Base-by-base conservation (phyloP, 2,797 vertebrate genomes). In the Anguilla marmorata region DNA sequence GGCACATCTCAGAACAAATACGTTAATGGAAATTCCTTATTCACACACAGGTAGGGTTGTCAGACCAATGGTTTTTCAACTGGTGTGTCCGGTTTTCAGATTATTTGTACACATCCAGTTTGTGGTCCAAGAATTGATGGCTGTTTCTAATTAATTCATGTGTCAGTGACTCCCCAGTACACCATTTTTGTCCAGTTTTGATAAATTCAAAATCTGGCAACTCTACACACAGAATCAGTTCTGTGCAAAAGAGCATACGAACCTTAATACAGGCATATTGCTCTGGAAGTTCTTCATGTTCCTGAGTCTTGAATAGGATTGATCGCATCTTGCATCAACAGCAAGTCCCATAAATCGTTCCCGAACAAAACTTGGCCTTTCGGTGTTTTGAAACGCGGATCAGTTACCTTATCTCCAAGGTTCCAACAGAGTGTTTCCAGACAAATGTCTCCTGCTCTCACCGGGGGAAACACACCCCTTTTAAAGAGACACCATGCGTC, bases 321-420 rank as follows among this genome's bases (percentile, higher is more conserved):
- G 21, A 82, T 82, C 79, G 21, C 37, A 12, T 19, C 33, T 37
- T 8, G 2, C 74, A 76, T 48, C 21, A 82, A 79, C 45, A 24
- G 45, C 8, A n/a, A 82, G 41, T 4, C 79, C 24, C 41, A 50
- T 82, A 50, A 82, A 82, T 82, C 45, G 0, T 48, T 48, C 7
- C 9, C 8, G n/a, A 82, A 82, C 79, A 82, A 24, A 82, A 21
- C 79, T 9, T 48, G 79, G 41, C 79, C 45, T n/a, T 82, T 24
- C 3, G 19, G 45, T 50, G 45, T 21, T 50, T 21, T 82, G 1
- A n/a, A 21, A 50, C 45, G 9, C 45, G 12, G 1, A 82, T 82
- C 79, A 82, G 79, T 82, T 82, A 50, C 45, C 79, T 48, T 50
- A 82, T 82, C 79, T n/a, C 45, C 79, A 50, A 82, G 79, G 41